Base-by-base conservation (phyloP, 2,113 vertebrate species). In the Chaenocephalus aceratus region DNA sequence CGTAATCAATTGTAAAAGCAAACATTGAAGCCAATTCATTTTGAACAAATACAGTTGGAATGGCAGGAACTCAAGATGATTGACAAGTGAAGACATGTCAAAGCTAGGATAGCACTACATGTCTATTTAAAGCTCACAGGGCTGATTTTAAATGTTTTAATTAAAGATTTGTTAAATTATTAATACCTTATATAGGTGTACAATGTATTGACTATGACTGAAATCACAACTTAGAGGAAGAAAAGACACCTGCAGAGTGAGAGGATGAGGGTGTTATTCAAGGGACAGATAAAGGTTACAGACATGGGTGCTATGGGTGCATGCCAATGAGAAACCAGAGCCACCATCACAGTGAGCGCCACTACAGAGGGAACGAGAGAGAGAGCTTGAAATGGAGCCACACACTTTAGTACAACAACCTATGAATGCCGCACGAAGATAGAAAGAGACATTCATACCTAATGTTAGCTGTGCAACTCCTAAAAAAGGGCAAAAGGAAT, bases 391-490 rank as follows among this genome's bases (percentile, higher is more conserved):
- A 93, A 95, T 92, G 91, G 81, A 88, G 77, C 83, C 79, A 92
- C 83, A 86, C 46, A 90, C 70, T 84, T 74, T 23, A 65, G 57
- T 45, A 85, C 64, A 67, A 75, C 23, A 18, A 91, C 85, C 81
- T 92, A 88, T 86, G 79, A 86, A 82, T 78, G 89, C 72, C 54
- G 78, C 79, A 93, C 89, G 85, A 83, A 89, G 79, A 93, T 77
- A 84, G 36, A 91, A 93, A 75, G 80, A 90, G 80, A 88, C 89
- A 89, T 82, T 90, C 94, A 92, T 95, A 96, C 95, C 95, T 94
- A 96, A 93, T 10, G 94, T 95, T 93, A 95, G 94, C 86, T 95
- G 94, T 83, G 94, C 92, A 92, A 95, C 86, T 91, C 95, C 95
- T 95, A 94, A 86, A 91, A 93, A 86, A 90, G 48, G 74, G 23